Conservation (phyloP, 2,888 invertebrate species). For the Tortricodes alternella region DNA sequence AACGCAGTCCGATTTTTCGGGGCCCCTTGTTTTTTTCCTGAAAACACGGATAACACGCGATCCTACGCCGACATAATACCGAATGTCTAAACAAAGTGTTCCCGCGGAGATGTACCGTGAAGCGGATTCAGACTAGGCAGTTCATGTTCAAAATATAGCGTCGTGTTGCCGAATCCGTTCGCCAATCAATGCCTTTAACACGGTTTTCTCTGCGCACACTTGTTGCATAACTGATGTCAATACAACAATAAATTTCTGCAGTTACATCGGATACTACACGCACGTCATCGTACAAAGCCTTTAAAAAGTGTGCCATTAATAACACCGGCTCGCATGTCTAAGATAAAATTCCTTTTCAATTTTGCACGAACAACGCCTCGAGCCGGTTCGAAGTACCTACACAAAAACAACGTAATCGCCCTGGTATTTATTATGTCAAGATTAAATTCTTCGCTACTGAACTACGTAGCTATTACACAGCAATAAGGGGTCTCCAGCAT, state of each 20-base stretch:
- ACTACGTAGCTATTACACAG: constrained; percentile 44
- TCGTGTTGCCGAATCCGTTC: not conserved
- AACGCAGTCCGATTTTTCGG: no score
- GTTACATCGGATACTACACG: constrained; percentile 51
- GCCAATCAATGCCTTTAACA: constrained; percentile 34
- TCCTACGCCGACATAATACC: no score
- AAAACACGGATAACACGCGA: no score
- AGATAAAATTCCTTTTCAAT: constrained; percentile 59
- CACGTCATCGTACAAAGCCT: constrained; percentile 23
- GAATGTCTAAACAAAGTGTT: no score
- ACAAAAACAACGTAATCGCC: constrained; percentile 48
- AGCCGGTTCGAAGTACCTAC: constrained; percentile 31
- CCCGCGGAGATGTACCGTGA: no score
- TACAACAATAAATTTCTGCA: constrained; percentile 53
- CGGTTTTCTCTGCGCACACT: constrained; percentile 46
- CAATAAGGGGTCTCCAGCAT: constrained; percentile 34
- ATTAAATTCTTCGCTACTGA: constrained; percentile 46
- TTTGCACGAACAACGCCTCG: constrained; percentile 45
- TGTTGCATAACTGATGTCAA: constrained; percentile 55
- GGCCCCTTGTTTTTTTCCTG: no score
- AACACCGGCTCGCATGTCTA: constrained; percentile 45
- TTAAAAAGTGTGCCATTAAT: constrained; percentile 48
- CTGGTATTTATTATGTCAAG: constrained; percentile 48
- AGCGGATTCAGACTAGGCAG: no score
- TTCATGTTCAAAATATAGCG: not conserved